Percentiles rank a stretch among this genome's conserved stretches.
phyloP scores from a whole-genome alignment of 2,888 invertebrate genomes.

The Agrochola circellaris region DNA sequence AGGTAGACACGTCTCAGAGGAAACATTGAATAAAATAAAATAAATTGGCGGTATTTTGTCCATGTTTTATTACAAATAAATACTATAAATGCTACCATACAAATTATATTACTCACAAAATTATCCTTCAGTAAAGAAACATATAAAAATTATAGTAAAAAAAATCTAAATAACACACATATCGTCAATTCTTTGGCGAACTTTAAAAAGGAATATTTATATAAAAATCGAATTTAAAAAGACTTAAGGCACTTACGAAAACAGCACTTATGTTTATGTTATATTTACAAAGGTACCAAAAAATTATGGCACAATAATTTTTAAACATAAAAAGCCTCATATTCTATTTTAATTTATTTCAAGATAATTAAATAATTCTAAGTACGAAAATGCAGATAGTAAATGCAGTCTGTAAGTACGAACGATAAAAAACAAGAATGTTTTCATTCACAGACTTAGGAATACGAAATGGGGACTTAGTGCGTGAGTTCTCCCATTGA shows the following conservation, averaged over 20 bases:
- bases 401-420: constrained; percentile 71
- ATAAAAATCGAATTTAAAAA: constrained; percentile 49
- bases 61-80: constrained; percentile 85
- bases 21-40: constrained; percentile 1
- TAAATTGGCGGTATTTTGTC: constrained; percentile 44
- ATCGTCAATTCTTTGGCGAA: constrained; percentile 70
- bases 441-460: constrained; percentile 13
- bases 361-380: constrained; percentile 51
- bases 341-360: constrained; percentile 23
- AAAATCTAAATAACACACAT: constrained; percentile 66
- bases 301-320: constrained; percentile 60
- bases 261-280: constrained; percentile 57
- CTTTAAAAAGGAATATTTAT: constrained; percentile 54
- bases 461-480: constrained; percentile 3
- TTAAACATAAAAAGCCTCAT: constrained; percentile 53
- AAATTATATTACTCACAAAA: constrained; percentile 77
- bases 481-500: background rate
- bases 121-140: constrained; percentile 68
- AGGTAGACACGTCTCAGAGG: background rate
- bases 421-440: background rate
- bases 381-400: constrained; percentile 65
- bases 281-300: constrained; percentile 71
- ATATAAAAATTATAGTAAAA: constrained; percentile 72
- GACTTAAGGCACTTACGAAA: constrained; percentile 54
- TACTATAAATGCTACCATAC: constrained; percentile 79